Conservation (phyloP, 2,113 vertebrate species). For the Upupa epops region DNA sequence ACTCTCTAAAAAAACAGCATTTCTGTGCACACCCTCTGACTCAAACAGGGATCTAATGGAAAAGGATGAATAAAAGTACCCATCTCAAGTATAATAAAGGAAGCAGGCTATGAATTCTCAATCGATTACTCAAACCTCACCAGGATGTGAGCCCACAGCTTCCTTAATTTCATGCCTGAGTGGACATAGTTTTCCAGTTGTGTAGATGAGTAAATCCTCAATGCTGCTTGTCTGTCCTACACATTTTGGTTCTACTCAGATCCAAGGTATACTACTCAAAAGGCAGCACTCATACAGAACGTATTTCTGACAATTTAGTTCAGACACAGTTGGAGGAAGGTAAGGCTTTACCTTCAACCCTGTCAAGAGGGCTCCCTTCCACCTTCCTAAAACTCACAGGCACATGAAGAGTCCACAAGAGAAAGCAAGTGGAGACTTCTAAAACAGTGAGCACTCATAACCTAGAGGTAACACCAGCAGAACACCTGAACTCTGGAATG, state of each 20-base stretch:
- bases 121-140: background rate
- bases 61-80: constrained; percentile 7
- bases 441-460: background rate
- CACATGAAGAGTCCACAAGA: background rate
- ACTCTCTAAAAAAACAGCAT: background rate
- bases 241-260: background rate
- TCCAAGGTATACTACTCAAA: background rate
- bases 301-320: background rate
- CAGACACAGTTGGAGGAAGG: background rate
- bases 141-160: constrained; percentile 12
- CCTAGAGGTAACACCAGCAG: fast-evolving
- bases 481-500: background rate
- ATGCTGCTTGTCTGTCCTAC: background rate
- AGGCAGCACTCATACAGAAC: background rate
- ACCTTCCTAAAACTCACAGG: background rate
- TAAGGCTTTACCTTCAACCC: background rate
- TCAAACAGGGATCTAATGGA: background rate
- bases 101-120: constrained; percentile 1
- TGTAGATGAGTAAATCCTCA: background rate
- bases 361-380: fast-evolving
- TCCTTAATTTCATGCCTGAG: background rate
- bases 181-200: background rate
- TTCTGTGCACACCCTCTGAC: constrained; percentile 24
- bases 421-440: fast-evolving
- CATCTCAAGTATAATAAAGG: background rate